phyloP scores from a whole-genome alignment of 2,888 invertebrate genomes.

The Exocentrus adspersus region DNA sequence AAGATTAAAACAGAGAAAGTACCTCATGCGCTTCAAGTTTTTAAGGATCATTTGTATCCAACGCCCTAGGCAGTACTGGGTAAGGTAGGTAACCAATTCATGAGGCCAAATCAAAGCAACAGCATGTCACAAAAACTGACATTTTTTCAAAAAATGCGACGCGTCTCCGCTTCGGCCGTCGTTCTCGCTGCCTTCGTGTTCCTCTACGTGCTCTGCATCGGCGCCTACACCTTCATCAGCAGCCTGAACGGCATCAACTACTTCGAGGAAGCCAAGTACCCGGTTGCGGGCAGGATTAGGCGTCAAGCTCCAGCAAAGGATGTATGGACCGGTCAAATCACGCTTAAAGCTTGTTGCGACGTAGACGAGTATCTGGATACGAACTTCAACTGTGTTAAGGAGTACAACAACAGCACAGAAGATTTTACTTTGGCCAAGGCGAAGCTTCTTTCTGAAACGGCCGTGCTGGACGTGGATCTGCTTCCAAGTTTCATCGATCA shows the following conservation, averaged over 20 bases:
- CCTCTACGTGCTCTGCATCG: slow-evolving; percentile 30
- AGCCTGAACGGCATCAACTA: slow-evolving; percentile 18
- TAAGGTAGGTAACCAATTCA: too few relatives aligned
- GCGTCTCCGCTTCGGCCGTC: slow-evolving; percentile 10
- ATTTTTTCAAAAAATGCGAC: slow-evolving; percentile 3
- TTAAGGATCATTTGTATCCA: too few relatives aligned
- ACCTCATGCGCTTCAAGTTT: too few relatives aligned
- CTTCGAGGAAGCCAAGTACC: neutral
- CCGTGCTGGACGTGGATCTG: slow-evolving; percentile 27
- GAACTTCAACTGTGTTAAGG: slow-evolving; percentile 23
- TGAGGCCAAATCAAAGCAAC: slow-evolving; percentile 3
- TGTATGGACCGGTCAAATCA: slow-evolving; percentile 24
- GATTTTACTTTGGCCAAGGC: slow-evolving; percentile 6
- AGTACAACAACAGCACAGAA: neutral
- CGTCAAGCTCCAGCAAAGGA: neutral
- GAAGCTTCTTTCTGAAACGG: neutral
- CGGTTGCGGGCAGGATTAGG: neutral
- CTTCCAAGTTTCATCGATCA: slow-evolving; percentile 16
- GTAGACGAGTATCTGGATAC: slow-evolving; percentile 26
- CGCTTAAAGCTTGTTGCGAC: slow-evolving; percentile 32
- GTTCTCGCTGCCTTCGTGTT: slow-evolving; percentile 28
- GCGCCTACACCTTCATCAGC: slow-evolving; percentile 30
- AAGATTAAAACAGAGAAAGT: slow-evolving; percentile 9
- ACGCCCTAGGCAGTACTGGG: too few relatives aligned
- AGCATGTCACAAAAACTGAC: neutral